A percentile compares a stretch with the other conserved stretches of the same genome.
Evolutionary conservation across 2,113 vertebrate species (phyloP).

Genomic region (Aramus guarauna): DNA sequence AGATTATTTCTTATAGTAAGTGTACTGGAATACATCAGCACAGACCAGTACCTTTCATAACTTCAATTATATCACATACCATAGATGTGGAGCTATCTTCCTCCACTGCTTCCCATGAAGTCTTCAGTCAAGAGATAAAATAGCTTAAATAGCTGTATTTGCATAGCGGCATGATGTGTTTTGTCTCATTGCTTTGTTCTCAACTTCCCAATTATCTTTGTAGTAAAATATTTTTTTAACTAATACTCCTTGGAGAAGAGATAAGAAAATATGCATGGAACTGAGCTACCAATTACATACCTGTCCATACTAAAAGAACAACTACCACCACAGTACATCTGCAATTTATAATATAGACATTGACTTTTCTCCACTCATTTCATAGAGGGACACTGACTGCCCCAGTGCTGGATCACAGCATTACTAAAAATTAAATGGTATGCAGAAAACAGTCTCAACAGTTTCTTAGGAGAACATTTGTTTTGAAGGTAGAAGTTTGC

Average conservation of each 20-base stretch:
- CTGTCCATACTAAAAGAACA: not conserved
- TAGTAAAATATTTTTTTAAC: not conserved
- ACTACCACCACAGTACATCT: not conserved
- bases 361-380: not conserved
- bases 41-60: not conserved
- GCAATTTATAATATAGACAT: not conserved
- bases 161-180: not conserved
- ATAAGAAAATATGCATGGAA: not conserved
- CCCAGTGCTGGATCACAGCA: not conserved
- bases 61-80: not conserved
- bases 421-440: not conserved
- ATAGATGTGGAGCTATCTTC: not conserved
- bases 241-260: not conserved
- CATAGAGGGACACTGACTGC: not conserved
- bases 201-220: not conserved
- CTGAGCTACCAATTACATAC: not conserved
- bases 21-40: not conserved
- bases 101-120: not conserved
- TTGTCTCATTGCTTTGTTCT: not conserved
- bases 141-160: not conserved
- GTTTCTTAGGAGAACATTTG: too few relatives aligned
- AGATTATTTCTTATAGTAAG: not conserved
- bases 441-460: not conserved
- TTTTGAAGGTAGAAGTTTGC: too few relatives aligned
- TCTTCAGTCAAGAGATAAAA: not conserved